Evolutionary conservation across 2,797 vertebrate species (phyloP).

Genomic region (Thaleichthys pacificus): DNA sequence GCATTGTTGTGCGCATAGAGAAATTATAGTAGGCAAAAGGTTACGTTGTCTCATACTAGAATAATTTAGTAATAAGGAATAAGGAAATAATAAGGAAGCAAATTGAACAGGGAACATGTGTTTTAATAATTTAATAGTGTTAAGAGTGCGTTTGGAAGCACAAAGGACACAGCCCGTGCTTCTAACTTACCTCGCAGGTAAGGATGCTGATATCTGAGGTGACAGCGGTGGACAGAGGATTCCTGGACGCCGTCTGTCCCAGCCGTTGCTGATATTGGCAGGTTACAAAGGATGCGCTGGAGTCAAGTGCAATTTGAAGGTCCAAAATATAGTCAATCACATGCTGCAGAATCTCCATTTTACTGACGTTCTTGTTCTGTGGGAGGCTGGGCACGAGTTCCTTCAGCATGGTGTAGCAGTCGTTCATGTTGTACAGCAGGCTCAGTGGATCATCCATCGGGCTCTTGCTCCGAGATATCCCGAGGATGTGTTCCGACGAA

Average conservation of each 20-base stretch:
- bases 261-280: conserved; percentile 52
- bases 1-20: neutral
- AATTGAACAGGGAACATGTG: neutral
- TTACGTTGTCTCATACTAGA: no score
- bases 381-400: conserved; percentile 89
- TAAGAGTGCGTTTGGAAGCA: neutral
- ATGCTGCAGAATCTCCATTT: conserved; percentile 90
- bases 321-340: conserved; percentile 90
- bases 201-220: conserved; percentile 81
- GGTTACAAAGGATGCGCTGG: conserved; percentile 48
- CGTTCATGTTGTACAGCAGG: conserved; percentile 87
- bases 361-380: conserved; percentile 85
- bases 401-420: conserved; percentile 87
- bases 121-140: neutral
- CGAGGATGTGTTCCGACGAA: conserved; percentile 77
- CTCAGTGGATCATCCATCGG: conserved; percentile 82
- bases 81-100: no score
- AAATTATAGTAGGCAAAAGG: no score
- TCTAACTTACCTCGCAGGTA: conserved; percentile 76
- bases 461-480: conserved; percentile 81
- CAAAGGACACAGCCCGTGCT: neutral
- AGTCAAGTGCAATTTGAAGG: conserved; percentile 86
- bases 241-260: conserved; percentile 57
- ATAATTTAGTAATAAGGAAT: no score
- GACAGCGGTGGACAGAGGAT: conserved; percentile 73